These are phyloP conservation scores for Myotis daubentonii DNA, from an alignment of 2,797 vertebrate genomes.

Conservation along the genomic window DNA sequence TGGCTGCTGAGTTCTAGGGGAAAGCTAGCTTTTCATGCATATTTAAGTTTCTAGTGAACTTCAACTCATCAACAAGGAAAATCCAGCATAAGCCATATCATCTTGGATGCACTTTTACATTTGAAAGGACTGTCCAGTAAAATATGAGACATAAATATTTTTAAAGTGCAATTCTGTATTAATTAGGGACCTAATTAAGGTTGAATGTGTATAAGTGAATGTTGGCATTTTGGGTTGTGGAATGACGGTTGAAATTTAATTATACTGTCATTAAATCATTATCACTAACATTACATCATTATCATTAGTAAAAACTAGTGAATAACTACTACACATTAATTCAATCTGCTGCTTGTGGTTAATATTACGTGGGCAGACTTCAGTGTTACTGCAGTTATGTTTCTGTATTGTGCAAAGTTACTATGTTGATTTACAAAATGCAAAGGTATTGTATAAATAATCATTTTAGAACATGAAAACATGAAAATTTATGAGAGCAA, in stretches of 20 bases:
- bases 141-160: not conserved
- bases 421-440: not conserved
- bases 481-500: not conserved
- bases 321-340: not conserved
- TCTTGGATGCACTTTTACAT: not conserved
- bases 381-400: not conserved
- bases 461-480: not conserved
- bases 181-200: not conserved
- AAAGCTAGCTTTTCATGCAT: not conserved
- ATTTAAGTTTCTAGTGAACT: not conserved
- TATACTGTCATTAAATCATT: not conserved
- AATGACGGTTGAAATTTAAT: not conserved
- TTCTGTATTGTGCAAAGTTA: not conserved
- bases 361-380: not conserved
- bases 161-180: not conserved
- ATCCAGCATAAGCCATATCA: not conserved
- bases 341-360: not conserved
- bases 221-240: not conserved
- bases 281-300: not conserved
- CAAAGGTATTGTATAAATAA: not conserved
- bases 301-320: not conserved
- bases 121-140: not conserved
- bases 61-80: constrained; percentile 18
- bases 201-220: not conserved
- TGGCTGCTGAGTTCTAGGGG: not conserved